Evolutionary conservation across 2,113 vertebrate genomes (phyloP).

Genomic region (Chiloscyllium plagiosum): DNA sequence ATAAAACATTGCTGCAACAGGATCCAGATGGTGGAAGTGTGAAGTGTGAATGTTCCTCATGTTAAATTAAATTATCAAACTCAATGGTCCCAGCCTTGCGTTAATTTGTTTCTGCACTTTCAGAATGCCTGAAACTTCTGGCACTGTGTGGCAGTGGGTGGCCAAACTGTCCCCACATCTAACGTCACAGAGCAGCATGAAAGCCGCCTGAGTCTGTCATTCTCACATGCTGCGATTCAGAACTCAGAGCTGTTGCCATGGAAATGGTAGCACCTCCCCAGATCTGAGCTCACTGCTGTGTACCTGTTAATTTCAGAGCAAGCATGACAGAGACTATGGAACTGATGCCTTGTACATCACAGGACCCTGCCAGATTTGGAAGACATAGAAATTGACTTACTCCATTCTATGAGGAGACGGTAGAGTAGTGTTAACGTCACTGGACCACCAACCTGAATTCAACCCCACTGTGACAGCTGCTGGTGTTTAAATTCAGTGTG

Average conservation of each 20-base stretch:
- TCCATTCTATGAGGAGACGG: background rate
- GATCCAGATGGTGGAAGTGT: background rate
- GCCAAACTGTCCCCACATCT: background rate
- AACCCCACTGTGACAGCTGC: no score
- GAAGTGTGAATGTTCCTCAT: background rate
- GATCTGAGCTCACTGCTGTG: background rate
- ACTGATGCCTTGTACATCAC: background rate
- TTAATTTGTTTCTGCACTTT: background rate
- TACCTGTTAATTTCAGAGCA: constrained; percentile 19
- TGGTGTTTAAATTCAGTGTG: no score
- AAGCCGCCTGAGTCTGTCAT: background rate
- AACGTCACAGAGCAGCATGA: background rate
- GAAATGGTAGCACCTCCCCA: background rate
- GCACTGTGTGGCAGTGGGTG: background rate
- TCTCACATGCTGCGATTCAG: background rate
- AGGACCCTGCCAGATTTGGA: background rate
- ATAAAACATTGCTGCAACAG: background rate
- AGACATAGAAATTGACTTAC: background rate
- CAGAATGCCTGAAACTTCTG: background rate
- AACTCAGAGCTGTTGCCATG: constrained; percentile 18
- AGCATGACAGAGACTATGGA: background rate
- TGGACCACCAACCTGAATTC: no score
- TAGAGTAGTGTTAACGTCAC: no score
- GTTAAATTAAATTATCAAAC: background rate
- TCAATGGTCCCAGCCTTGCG: background rate